Conservation (phyloP, 2,888 invertebrate genomes). For the Amiota minor region DNA sequence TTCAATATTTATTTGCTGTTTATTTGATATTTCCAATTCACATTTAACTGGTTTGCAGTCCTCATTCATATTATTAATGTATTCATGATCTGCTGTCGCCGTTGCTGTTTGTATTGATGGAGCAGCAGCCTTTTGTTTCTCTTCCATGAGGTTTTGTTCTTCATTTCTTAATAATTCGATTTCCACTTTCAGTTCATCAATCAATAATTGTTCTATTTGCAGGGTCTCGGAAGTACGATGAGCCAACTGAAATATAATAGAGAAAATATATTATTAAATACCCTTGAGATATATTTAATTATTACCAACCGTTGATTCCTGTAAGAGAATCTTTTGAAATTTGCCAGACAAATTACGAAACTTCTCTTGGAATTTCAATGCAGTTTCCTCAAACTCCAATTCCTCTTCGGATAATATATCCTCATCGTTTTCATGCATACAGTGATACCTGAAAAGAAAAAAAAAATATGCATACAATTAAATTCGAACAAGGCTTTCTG, state of each 20-base stretch:
- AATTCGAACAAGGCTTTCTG: too few relatives aligned
- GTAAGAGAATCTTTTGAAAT: slow-evolving; percentile 81
- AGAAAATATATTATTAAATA: too few relatives aligned
- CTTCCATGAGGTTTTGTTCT: slow-evolving; percentile 55
- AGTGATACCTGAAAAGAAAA: slow-evolving; percentile 78
- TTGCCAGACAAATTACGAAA: slow-evolving; percentile 82
- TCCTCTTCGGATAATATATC: slow-evolving; percentile 81
- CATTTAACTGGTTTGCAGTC: slow-evolving; percentile 44
- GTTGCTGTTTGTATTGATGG: slow-evolving; percentile 27
- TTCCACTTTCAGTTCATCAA: slow-evolving; percentile 81
- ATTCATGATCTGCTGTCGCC: slow-evolving; percentile 24
- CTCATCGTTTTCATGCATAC: slow-evolving; percentile 77
- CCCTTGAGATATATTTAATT: background rate
- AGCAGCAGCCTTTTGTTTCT: slow-evolving; percentile 36
- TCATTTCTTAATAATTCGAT: slow-evolving; percentile 77
- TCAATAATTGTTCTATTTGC: slow-evolving; percentile 83
- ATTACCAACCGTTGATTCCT: slow-evolving; percentile 83
- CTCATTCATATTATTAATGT: slow-evolving; percentile 17
- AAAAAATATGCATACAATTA: too few relatives aligned
- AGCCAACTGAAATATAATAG: slow-evolving; percentile 76
- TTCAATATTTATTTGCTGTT: background rate
- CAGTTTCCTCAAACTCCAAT: slow-evolving; percentile 80
- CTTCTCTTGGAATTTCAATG: slow-evolving; percentile 80
- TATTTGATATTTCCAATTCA: slow-evolving; percentile 6
- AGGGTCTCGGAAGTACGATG: slow-evolving; percentile 84